Base-by-base conservation (phyloP, 2,888 invertebrate genomes). In the Dynastes tityus region DNA sequence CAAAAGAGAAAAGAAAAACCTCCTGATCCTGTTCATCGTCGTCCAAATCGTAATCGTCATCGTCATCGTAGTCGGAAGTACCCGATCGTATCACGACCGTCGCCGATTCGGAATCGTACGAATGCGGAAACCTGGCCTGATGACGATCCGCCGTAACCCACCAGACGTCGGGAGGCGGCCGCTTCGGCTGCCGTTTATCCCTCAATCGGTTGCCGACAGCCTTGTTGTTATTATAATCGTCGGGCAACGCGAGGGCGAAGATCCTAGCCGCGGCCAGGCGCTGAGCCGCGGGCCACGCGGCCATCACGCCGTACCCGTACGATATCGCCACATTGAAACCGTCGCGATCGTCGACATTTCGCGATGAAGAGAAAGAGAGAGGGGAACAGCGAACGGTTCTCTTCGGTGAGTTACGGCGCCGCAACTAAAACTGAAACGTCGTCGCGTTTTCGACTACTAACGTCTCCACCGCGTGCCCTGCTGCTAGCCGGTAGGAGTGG, bases 261-360 rank as follows among this genome's bases (percentile, higher is more conserved):
- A 91, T 90, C 78, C 91, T 86, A 78, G 91, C 88, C 82, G 91
- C 89, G 80, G 91, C 91, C 84, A 86, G 89, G 79, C 90, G 90
- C 83, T 91, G 87, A 61, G 89, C 86, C 76, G 90, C 89, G 80
- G 91, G 90, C 84, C 16, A 16, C 82, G 91, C 89, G 80, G 91
- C 84, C 86, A 85, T 86, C 79, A 71, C 45, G 45, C 65, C 27
- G 49, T 45, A 45, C 68, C 65, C 65, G 65, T 45, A 45, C 68
- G 75, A 76, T 75, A 67, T 16, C 71, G 49, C 80, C 80, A 73
- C 79, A 77, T 53, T 58, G n/a, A 37, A 27, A 45, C 55, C 29
- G 16, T 40, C 40, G 32, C 22, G 5, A 37, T 37, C 4, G 68
- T 27, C 40, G 49, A 11, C 27, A 29, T 32, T 27, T 22, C 13